Evolutionary conservation across 1,140 invertebrate genomes (phyloP).

Genomic region (Armadillidium nasatum): DNA sequence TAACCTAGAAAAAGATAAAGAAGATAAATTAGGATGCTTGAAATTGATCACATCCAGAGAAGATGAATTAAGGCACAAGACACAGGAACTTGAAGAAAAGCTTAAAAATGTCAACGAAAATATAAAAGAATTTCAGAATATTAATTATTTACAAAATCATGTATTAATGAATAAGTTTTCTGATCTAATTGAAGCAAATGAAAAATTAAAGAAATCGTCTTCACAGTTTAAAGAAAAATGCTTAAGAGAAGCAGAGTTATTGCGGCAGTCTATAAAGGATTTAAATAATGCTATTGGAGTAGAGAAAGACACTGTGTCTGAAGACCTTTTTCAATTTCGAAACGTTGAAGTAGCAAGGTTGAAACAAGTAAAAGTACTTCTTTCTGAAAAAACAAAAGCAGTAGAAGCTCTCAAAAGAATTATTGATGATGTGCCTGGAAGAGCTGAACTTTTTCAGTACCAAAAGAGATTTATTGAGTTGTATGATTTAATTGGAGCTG

Average conservation of each 20-base stretch:
- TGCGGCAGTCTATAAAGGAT: not conserved
- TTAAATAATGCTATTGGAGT: not conserved
- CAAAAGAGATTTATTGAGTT: constrained; percentile 91
- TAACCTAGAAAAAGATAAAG: too few relatives aligned
- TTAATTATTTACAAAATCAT: too few relatives aligned
- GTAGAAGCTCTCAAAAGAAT: not conserved
- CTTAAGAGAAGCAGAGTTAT: not conserved
- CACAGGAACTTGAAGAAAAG: too few relatives aligned
- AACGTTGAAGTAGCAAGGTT: not conserved
- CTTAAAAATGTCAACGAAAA: too few relatives aligned
- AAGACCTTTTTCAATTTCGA: not conserved
- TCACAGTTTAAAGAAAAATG: not conserved
- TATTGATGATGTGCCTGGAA: constrained; percentile 78
- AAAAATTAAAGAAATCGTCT: not conserved
- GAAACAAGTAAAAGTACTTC: not conserved
- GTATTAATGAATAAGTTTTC: not conserved
- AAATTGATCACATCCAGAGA: too few relatives aligned
- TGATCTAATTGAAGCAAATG: not conserved
- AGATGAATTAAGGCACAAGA: too few relatives aligned
- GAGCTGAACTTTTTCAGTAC: constrained; percentile 89
- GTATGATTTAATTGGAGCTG: constrained; percentile 77
- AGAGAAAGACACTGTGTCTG: not conserved
- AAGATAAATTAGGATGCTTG: too few relatives aligned
- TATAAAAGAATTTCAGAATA: too few relatives aligned
- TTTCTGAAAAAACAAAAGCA: not conserved